A percentile compares a stretch with the other conserved stretches of the same genome.
Evolutionary conservation across 2,888 invertebrate genomes (phyloP).

Genomic region (Nephrotoma flavescens): DNA sequence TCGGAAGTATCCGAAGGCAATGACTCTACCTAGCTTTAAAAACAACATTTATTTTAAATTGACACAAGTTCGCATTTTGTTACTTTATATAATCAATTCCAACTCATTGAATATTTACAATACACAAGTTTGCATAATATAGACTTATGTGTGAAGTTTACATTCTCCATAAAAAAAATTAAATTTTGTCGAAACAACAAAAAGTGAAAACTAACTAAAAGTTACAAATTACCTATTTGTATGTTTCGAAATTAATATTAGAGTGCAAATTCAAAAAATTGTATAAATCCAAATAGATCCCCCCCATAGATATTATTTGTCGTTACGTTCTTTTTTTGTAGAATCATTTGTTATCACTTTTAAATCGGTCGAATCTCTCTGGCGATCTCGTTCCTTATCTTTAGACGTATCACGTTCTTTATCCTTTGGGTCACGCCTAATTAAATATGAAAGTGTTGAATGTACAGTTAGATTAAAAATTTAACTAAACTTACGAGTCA

Average conservation of each 20-base stretch:
- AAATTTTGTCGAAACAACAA: not conserved
- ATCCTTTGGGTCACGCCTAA: conserved; percentile 5
- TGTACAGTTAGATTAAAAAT: not conserved
- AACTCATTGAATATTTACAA: no score
- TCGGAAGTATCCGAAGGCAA: no score
- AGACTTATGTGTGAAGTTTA: not conserved
- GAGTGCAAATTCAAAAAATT: not conserved
- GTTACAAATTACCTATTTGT: not conserved
- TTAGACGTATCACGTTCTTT: conserved; percentile 7
- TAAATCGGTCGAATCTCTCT: conserved; percentile 6
- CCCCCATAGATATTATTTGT: not conserved
- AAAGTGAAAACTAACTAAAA: not conserved
- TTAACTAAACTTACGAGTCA: conserved; percentile 11
- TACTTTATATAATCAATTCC: no score
- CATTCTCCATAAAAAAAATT: not conserved
- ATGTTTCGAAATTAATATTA: not conserved
- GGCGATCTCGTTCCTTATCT: conserved; percentile 10
- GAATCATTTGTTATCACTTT: not conserved
- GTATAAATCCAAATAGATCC: no score
- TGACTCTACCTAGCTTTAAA: no score
- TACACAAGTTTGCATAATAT: no score
- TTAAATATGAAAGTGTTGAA: not conserved
- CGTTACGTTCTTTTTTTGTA: not conserved
- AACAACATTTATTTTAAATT: no score
- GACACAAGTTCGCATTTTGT: no score